Evolutionary conservation across 2,797 vertebrate genomes (phyloP).

Genomic region (Setipinna tenuifilis): DNA sequence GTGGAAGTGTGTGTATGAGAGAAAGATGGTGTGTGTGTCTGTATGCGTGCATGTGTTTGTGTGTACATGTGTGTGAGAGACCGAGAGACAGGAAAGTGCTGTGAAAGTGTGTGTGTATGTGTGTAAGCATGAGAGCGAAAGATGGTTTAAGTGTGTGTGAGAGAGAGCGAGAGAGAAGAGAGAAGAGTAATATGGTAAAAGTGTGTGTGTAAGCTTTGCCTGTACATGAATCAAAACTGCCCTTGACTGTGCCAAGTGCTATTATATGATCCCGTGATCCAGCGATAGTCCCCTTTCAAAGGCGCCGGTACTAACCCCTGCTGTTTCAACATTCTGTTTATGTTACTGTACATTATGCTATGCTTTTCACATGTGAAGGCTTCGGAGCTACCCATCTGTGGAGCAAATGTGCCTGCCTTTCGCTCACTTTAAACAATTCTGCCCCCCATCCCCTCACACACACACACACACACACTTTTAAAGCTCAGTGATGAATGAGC

Average conservation of each 20-base stretch:
- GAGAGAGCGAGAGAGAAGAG: no score
- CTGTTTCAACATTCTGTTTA: constrained; percentile 9
- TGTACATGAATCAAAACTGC: constrained; percentile 20
- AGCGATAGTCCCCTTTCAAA: not conserved
- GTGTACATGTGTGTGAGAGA: no score
- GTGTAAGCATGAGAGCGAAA: no score
- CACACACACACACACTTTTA: not conserved
- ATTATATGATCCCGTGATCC: constrained; percentile 15
- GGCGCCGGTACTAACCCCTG: not conserved
- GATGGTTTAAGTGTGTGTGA: no score
- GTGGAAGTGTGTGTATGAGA: no score
- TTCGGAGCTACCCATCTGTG: not conserved
- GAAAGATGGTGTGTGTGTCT: no score
- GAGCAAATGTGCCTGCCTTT: constrained; percentile 12
- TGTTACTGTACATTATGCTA: constrained; percentile 15
- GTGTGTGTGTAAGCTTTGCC: constrained; percentile 4
- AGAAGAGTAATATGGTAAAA: no score
- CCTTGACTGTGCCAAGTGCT: constrained; percentile 11
- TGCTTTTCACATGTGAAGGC: constrained; percentile 6
- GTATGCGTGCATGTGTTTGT: no score
- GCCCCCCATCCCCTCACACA: not conserved
- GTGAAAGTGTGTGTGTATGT: no score
- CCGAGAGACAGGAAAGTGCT: no score
- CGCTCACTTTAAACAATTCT: constrained; percentile 15
- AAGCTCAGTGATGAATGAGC: constrained; percentile 18